Conservation (phyloP, 2,888 invertebrate species). For the Pseudanteris insignis region DNA sequence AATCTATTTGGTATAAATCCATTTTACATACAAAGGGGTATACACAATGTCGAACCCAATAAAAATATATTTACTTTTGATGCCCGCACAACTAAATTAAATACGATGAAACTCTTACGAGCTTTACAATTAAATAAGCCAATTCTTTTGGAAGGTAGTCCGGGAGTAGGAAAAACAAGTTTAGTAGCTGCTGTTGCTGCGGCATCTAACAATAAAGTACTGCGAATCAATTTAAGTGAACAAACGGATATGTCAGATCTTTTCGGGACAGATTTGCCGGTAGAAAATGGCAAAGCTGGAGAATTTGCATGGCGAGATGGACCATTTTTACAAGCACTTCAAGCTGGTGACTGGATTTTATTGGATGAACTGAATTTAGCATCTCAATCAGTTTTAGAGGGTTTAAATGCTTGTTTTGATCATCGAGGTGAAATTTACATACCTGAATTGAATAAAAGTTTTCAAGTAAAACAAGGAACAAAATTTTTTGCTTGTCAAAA, state of each 20-base stretch:
- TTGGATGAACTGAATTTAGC: conserved; percentile 98
- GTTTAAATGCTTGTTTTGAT: conserved; percentile 97
- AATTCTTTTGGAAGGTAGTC: conserved; percentile 94
- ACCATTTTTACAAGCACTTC: conserved; percentile 90
- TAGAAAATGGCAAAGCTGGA: conserved; percentile 85
- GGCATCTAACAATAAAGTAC: conserved; percentile 82
- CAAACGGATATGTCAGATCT: conserved; percentile 98
- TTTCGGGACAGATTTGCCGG: conserved; percentile 97
- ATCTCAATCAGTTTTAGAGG: conserved; percentile 97
- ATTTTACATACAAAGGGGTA: conserved; percentile 77
- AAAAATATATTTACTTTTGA: conserved; percentile 76
- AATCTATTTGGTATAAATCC: conserved; percentile 79
- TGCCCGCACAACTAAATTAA: conserved; percentile 81
- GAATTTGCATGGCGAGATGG: conserved; percentile 97
- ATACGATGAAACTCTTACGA: conserved; percentile 84
- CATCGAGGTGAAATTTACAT: conserved; percentile 96
- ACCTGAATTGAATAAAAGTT: conserved; percentile 90
- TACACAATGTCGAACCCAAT: too few relatives aligned
- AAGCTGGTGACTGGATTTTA: conserved; percentile 94
- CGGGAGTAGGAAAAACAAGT: conserved; percentile 98
- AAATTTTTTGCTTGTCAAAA: conserved; percentile 98
- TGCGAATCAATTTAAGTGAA: conserved; percentile 96
- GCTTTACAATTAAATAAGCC: conserved; percentile 92
- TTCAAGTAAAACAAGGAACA: conserved; percentile 79
- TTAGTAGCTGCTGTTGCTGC: conserved; percentile 89